phyloP scores from a whole-genome alignment of 2,888 invertebrate species.

The Melinaea marsaeus region DNA sequence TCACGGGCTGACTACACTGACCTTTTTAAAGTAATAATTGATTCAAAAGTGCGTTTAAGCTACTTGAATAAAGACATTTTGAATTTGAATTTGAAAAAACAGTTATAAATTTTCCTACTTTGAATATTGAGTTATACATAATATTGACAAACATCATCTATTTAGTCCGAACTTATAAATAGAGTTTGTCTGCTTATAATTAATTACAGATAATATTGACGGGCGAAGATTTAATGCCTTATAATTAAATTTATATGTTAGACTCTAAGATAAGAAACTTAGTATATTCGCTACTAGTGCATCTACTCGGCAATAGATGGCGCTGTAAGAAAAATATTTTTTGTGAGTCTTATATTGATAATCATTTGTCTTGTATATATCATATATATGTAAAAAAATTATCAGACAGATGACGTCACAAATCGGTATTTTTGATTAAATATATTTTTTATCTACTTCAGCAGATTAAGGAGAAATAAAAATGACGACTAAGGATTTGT shows the following conservation, averaged over 20 bases:
- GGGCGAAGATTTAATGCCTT: constrained; percentile 33
- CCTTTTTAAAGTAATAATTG: no score
- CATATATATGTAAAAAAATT: not conserved
- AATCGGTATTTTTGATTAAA: no score
- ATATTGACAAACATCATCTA: not conserved
- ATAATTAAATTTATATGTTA: constrained; percentile 33
- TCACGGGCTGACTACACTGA: no score
- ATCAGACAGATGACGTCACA: not conserved
- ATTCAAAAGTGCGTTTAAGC: no score
- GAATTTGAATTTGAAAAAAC: no score
- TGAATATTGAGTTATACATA: no score
- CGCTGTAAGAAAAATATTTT: constrained; percentile 31
- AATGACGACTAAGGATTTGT: no score
- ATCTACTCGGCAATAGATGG: constrained; percentile 51
- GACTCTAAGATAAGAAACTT: constrained; percentile 13
- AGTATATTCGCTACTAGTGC: constrained; percentile 21
- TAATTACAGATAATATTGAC: constrained; percentile 36
- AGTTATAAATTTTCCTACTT: no score
- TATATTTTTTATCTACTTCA: no score
- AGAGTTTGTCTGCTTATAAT: constrained; percentile 30
- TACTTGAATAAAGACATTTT: no score
- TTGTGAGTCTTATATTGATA: not conserved
- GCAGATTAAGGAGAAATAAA: no score
- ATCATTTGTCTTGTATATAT: not conserved
- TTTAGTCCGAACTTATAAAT: constrained; percentile 25